Conservation (phyloP, 2,888 invertebrate genomes). For the Cosmopolites sordidus region DNA sequence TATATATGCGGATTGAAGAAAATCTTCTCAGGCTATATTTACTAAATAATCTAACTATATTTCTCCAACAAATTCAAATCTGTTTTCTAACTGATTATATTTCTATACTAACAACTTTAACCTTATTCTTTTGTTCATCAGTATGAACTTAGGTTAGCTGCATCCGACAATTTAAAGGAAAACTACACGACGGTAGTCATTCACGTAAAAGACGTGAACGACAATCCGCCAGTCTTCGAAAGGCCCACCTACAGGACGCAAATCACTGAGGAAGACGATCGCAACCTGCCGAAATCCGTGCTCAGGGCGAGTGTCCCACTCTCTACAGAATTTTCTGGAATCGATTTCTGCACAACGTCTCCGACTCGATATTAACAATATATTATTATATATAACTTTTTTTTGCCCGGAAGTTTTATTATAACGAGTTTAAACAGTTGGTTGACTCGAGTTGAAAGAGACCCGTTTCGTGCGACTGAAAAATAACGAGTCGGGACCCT, state of each 20-base stretch:
- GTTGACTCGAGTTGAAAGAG: too few relatives aligned
- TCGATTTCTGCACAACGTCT: too few relatives aligned
- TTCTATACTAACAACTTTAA: neutral
- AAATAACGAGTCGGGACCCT: neutral
- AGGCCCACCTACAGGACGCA: constrained; percentile 91
- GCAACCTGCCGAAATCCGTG: constrained; percentile 89
- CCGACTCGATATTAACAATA: too few relatives aligned
- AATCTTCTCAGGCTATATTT: too few relatives aligned
- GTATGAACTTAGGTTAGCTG: constrained; percentile 92
- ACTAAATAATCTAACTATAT: too few relatives aligned
- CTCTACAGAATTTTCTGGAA: neutral
- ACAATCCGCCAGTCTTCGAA: constrained; percentile 96
- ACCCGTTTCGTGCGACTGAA: too few relatives aligned
- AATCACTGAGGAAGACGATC: constrained; percentile 93
- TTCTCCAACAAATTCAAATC: too few relatives aligned
- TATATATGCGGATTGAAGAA: too few relatives aligned
- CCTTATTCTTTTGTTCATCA: constrained; percentile 44
- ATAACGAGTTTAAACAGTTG: too few relatives aligned
- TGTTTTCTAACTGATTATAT: too few relatives aligned
- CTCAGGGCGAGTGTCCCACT: constrained; percentile 64
- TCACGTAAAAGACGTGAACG: constrained; percentile 96
- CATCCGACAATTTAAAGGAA: constrained; percentile 94
- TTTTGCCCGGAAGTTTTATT: too few relatives aligned
- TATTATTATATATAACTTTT: too few relatives aligned
- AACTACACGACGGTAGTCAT: constrained; percentile 96